A percentile compares a stretch with the other conserved stretches of the same genome.
These are phyloP conservation scores for Contarinia nasturtii DNA, from an alignment of 1,140 invertebrate species.

Conservation along the genomic window DNA sequence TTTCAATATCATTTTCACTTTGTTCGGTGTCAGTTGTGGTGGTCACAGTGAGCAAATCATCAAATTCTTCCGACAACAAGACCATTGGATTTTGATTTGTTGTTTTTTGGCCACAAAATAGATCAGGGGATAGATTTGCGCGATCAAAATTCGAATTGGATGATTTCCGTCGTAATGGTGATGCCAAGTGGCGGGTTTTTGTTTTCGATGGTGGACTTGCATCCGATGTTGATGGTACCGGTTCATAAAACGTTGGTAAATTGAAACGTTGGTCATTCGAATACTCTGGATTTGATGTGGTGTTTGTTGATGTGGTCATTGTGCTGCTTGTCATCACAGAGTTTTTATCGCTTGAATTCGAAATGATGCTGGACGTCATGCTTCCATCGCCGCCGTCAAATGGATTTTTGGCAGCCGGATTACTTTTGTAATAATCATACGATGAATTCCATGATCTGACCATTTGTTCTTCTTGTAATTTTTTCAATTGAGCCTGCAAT, in stretches of 20 bases:
- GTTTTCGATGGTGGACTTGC: background rate
- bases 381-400: too few species aligned
- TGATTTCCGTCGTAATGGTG: background rate
- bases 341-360: too few species aligned
- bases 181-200: background rate
- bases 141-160: background rate
- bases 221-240: background rate
- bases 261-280: background rate
- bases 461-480: too few species aligned
- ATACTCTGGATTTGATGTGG: too few species aligned
- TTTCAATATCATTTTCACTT: constrained; percentile 17
- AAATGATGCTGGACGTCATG: too few species aligned
- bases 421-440: too few species aligned
- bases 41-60: constrained; percentile 22
- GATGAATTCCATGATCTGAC: too few species aligned
- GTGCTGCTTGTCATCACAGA: too few species aligned
- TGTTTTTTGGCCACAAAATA: background rate
- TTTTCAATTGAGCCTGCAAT: too few species aligned
- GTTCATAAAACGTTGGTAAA: background rate
- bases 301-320: too few species aligned
- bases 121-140: constrained; percentile 11
- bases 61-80: constrained; percentile 19
- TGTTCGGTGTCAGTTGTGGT: constrained; percentile 11
- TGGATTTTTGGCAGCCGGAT: too few species aligned
- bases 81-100: background rate